Percentiles rank a stretch among this genome's conserved stretches.
phyloP scores from a whole-genome alignment of 2,888 invertebrate species.

The Caenorhabditis japonica region DNA sequence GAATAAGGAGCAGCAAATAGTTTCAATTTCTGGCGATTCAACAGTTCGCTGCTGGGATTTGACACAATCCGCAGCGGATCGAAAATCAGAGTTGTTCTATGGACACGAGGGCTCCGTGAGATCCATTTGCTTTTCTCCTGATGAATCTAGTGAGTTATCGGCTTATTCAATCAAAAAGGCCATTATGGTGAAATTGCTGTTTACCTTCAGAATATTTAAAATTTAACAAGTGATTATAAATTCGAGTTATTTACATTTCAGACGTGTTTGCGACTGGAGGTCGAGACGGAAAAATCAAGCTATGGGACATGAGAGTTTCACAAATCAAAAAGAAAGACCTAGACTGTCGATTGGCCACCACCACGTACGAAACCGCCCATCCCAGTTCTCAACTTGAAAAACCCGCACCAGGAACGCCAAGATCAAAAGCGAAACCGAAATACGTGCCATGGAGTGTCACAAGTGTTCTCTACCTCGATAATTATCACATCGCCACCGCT shows the following conservation, averaged over 20 bases:
- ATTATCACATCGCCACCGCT: conserved; percentile 32
- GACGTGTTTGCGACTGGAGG: conserved; percentile 51
- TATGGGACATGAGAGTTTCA: conserved; percentile 52
- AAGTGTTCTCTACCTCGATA: conserved; percentile 42
- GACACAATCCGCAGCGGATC: conserved; percentile 1
- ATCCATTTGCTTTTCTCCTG: conserved; percentile 41
- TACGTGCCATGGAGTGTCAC: conserved; percentile 30
- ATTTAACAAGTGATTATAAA: too few relatives aligned
- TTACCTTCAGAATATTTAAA: neutral
- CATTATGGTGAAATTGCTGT: conserved; percentile 2
- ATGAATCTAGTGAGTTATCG: conserved; percentile 45
- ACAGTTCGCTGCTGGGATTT: conserved; percentile 50
- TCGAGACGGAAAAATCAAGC: conserved; percentile 43
- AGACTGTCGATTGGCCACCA: conserved; percentile 15
- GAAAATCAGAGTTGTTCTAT: conserved; percentile 34
- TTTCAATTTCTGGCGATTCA: conserved; percentile 53
- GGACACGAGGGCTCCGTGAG: conserved; percentile 54
- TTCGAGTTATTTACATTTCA: conserved; percentile 10
- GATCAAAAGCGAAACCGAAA: conserved; percentile 20
- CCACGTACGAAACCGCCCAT: conserved; percentile 41
- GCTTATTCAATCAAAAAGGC: neutral
- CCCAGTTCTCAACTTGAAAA: conserved; percentile 23
- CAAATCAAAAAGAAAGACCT: conserved; percentile 16
- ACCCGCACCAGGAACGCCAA: conserved; percentile 19
- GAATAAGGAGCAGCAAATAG: conserved; percentile 24